phyloP scores from a whole-genome alignment of 2,797 vertebrate genomes.

The Hylomyscus alleni region DNA sequence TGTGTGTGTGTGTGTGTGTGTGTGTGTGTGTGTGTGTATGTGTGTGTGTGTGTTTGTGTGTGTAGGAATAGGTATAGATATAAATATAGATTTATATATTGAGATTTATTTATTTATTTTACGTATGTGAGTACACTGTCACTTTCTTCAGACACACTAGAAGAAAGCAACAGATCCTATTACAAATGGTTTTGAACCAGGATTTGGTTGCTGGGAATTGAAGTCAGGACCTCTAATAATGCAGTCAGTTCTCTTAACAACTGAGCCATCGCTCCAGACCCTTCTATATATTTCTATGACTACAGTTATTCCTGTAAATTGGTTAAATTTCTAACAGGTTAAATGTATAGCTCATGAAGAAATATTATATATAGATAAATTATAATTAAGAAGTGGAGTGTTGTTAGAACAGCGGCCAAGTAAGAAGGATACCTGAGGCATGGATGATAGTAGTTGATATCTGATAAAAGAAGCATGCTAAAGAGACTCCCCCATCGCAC shows the following conservation, averaged over 20 bases:
- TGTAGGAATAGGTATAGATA: no score
- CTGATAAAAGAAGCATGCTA: background rate
- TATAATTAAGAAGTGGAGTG: background rate
- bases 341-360: background rate
- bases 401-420: background rate
- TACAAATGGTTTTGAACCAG: background rate
- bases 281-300: background rate
- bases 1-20: no score
- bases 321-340: background rate
- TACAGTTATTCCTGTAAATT: background rate
- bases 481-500: background rate
- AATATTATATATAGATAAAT: background rate
- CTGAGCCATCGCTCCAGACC: background rate
- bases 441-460: background rate
- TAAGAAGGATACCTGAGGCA: background rate
- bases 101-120: background rate
- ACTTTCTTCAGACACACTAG: background rate
- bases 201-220: background rate
- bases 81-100: background rate
- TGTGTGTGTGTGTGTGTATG: no score
- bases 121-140: background rate
- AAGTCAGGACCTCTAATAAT: background rate
- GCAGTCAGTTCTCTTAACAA: background rate
- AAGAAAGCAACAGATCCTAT: background rate
- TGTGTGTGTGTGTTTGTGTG: no score